phyloP scores from a whole-genome alignment of 2,113 vertebrate genomes.

The Perca flavescens region DNA sequence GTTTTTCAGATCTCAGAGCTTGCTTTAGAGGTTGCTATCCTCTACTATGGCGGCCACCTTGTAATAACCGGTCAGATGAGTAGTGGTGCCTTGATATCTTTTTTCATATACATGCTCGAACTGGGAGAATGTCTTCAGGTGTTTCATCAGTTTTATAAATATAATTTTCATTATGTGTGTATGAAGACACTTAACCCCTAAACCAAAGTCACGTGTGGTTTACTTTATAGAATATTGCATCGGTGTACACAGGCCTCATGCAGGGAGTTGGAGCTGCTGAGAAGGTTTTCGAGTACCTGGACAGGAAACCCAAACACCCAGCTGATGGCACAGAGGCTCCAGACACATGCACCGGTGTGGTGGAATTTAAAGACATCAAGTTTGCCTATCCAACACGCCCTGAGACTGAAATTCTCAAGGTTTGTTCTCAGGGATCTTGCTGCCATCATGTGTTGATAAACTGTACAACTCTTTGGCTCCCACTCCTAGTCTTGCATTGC shows the following conservation, averaged over 20 bases:
- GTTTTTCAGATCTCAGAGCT: conserved; percentile 89
- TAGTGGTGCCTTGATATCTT: conserved; percentile 91
- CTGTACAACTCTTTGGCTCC: background rate
- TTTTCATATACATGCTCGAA: conserved; percentile 94
- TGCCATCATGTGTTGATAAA: background rate
- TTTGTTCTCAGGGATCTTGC: conserved; percentile 64
- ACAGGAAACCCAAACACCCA: conserved; percentile 88
- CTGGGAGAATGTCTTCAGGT: conserved; percentile 95
- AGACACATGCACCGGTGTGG: conserved; percentile 87
- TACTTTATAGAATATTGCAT: conserved; percentile 88
- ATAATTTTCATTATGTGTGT: background rate
- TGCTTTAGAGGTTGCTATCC: conserved; percentile 91
- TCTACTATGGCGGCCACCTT: conserved; percentile 95
- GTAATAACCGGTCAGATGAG: conserved; percentile 93
- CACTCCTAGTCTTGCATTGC: no score
- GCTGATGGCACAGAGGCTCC: conserved; percentile 88
- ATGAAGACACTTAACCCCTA: background rate
- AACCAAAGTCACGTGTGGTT: background rate
- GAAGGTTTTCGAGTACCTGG: conserved; percentile 97
- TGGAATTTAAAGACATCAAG: conserved; percentile 92
- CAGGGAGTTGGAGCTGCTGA: conserved; percentile 96
- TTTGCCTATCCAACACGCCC: conserved; percentile 94
- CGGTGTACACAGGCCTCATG: conserved; percentile 97
- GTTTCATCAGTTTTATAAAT: background rate
- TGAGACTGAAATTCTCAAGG: conserved; percentile 90